Evolutionary conservation across 2,113 vertebrate species (phyloP).

Genomic region (Anhinga anhinga): DNA sequence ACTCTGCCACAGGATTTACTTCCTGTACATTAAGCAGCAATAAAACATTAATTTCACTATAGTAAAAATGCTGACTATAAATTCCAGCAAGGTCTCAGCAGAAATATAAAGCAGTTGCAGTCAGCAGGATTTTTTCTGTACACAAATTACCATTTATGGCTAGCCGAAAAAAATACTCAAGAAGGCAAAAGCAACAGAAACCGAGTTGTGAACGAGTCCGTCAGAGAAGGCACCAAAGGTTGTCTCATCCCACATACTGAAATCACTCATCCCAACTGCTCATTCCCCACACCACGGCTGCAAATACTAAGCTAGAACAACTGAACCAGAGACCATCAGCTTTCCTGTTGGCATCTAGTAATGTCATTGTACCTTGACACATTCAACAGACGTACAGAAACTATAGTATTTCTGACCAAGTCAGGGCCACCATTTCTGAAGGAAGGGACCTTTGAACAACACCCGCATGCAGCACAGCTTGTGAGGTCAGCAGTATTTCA

Average conservation of each 20-base stretch:
- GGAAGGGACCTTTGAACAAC: background rate
- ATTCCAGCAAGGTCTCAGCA: slow-evolving; percentile 1
- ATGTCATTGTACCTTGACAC: background rate
- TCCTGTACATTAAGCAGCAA: slow-evolving; percentile 29
- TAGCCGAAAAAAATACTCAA: background rate
- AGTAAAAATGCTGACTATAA: slow-evolving; percentile 41
- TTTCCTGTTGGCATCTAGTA: background rate
- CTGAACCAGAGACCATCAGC: rapidly evolving
- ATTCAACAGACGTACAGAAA: background rate
- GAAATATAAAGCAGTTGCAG: background rate
- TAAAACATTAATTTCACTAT: slow-evolving; percentile 35
- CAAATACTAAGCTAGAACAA: background rate
- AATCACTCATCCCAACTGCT: background rate
- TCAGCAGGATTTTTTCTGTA: slow-evolving; percentile 5
- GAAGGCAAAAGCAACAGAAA: background rate
- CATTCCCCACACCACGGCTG: rapidly evolving
- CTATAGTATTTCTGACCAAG: background rate
- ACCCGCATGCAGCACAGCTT: rapidly evolving
- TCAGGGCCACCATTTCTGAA: background rate
- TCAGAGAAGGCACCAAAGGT: background rate
- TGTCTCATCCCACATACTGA: background rate
- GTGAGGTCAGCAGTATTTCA: background rate
- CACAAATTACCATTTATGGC: background rate
- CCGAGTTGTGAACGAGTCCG: background rate
- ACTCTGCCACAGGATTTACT: background rate